phyloP scores from a whole-genome alignment of 2,888 invertebrate species.

The Dichetophora obliterata region DNA sequence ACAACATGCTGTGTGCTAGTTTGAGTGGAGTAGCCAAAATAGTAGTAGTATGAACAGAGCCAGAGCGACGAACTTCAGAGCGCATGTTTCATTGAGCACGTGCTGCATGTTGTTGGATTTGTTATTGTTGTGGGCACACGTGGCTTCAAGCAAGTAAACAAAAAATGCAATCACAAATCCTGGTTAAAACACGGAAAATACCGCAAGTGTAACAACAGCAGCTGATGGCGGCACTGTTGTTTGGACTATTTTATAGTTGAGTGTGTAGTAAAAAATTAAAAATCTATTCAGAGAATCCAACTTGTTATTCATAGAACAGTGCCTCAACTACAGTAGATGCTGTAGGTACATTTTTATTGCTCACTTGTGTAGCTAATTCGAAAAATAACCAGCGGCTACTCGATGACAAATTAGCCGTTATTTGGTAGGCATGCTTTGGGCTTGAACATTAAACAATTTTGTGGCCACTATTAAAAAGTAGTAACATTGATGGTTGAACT shows the following conservation, averaged over 20 bases:
- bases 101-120: slow-evolving; percentile 41
- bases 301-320: slow-evolving; percentile 5
- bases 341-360: neutral
- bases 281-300: no score
- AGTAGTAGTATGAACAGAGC: neutral
- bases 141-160: slow-evolving; percentile 31
- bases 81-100: slow-evolving; percentile 37
- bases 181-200: neutral
- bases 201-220: neutral
- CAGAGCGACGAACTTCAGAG: slow-evolving; percentile 8
- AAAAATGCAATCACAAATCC: neutral
- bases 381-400: neutral
- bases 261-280: no score
- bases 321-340: neutral
- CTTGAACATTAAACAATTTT: slow-evolving; percentile 7
- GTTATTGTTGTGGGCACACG: slow-evolving; percentile 43
- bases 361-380: neutral
- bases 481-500: neutral
- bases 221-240: neutral
- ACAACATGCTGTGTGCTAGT: neutral
- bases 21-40: slow-evolving; percentile 7
- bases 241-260: neutral
- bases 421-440: neutral
- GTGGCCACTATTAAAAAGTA: neutral
- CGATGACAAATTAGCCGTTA: slow-evolving; percentile 19